A percentile compares a stretch with the other conserved stretches of the same genome.
These are phyloP conservation scores for Stichopus horrens DNA, from an alignment of 53 echinoderm and acorn worm genomes.

Conservation along the genomic window DNA sequence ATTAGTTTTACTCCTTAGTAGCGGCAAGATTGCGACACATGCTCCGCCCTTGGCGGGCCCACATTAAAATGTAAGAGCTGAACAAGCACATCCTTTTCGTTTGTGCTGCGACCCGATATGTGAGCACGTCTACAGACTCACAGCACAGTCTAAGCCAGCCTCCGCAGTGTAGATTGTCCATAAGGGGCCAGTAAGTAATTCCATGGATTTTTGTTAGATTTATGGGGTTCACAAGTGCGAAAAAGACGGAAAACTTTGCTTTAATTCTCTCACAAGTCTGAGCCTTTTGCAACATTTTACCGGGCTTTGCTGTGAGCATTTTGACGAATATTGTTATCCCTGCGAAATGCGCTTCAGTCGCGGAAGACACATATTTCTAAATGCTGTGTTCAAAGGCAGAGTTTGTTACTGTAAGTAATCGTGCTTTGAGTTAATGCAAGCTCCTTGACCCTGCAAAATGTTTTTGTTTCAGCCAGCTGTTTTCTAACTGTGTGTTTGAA, in stretches of 20 bases:
- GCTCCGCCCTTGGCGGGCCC: slow-evolving; percentile 14
- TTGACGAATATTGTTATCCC: background rate
- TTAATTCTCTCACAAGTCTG: background rate
- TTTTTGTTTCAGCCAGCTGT: too few relatives aligned
- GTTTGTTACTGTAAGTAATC: too few relatives aligned
- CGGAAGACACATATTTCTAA: background rate
- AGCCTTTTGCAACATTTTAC: too few relatives aligned
- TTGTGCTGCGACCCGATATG: background rate
- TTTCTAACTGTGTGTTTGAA: too few relatives aligned
- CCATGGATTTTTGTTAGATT: slow-evolving; percentile 6
- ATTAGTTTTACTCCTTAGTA: background rate
- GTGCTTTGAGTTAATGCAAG: too few relatives aligned
- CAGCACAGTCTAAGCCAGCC: background rate
- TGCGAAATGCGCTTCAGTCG: background rate
- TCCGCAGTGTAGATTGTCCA: background rate
- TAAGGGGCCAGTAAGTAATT: slow-evolving; percentile 4
- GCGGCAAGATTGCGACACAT: background rate
- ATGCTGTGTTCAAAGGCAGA: background rate
- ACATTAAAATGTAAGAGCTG: slow-evolving; percentile 18
- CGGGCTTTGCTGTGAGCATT: background rate
- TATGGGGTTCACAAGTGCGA: slow-evolving; percentile 2
- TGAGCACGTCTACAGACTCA: background rate
- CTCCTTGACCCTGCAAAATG: too few relatives aligned
- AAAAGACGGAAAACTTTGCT: background rate
- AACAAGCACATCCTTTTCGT: background rate